A percentile compares a stretch with the other conserved stretches of the same genome.
Evolutionary conservation across 2,797 vertebrate species (phyloP).

Genomic region (Phoxinus dragarum): DNA sequence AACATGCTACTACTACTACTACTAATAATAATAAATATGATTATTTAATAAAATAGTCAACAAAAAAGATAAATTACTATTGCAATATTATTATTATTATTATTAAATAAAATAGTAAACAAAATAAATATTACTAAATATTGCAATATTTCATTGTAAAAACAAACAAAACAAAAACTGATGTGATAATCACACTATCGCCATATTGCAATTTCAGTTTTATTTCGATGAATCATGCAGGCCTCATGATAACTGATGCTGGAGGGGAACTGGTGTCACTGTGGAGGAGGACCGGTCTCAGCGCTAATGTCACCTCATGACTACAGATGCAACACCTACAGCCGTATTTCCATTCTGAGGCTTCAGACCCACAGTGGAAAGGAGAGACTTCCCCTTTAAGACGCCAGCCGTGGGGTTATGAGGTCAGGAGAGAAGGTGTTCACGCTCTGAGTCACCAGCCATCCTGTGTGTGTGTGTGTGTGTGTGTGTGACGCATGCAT

Average conservation of each 20-base stretch:
- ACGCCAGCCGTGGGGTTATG: background rate
- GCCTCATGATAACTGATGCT: background rate
- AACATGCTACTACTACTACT: background rate
- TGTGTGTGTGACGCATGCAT: conserved; percentile 13
- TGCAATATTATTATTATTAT: background rate
- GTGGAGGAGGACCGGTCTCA: background rate
- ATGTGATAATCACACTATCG: background rate
- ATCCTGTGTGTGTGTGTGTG: conserved; percentile 13
- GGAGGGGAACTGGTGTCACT: background rate
- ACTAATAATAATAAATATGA: too few relatives aligned
- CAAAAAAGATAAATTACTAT: too few relatives aligned
- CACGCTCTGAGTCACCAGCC: conserved; percentile 24
- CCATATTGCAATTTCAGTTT: background rate
- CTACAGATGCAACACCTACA: background rate
- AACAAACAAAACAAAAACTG: too few relatives aligned
- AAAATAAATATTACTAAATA: too few relatives aligned
- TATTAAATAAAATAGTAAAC: background rate
- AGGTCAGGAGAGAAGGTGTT: conserved; percentile 39
- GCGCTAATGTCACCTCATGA: conserved; percentile 24
- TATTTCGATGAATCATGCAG: background rate
- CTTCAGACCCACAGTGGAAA: conserved; percentile 35
- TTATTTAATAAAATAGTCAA: background rate
- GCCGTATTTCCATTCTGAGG: conserved; percentile 13
- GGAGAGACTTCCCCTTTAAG: conserved; percentile 47
- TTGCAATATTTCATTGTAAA: too few relatives aligned